Evolutionary conservation across 2,888 invertebrate species (phyloP), one percentile per base, ranked within the genome.

Genomic region (Polyommatus iphigenia): DNA sequence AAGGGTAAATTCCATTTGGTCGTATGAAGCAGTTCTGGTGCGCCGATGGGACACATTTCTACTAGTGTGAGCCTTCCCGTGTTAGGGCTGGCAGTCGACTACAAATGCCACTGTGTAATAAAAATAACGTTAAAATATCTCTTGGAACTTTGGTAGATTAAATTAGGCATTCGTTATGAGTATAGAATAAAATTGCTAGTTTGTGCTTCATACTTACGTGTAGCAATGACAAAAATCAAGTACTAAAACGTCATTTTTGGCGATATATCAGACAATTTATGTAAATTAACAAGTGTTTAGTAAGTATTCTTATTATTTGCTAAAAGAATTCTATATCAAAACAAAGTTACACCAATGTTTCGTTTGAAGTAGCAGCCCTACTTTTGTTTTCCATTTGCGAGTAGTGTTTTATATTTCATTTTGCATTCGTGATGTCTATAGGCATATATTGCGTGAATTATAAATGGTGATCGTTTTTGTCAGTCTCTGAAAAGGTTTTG

Each of bases 361-460:
- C 13, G 13, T 67, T 32, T 67, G 67, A 67, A 67, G 67, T 18
- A 7, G 50, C 75, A 75, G 29, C 75, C 75, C 75, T 75, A 75
- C 75, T 75, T 75, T 75, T 75, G 75, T 75, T 75, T 75, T 50
- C 54, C 75, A 75, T 75, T 75, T 54, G 75, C 54, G 85, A 88
- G 87, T 88, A 88, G 87, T 87, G 85, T 86, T 88, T 88, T 89
- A 91, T 91, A 90, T 89, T 91, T 90, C 85, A 91, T 88, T 88
- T 85, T 85, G 81, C 84, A 81, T 87, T 87, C 86, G 88, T 89
- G 89, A 89, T 87, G 87, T 86, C 87, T 87, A 86, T 89, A 89
- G 87, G 88, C 83, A 87, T 88, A 87, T 89, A 90, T 89, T 85
- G 86, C 88, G 84, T 91, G 91, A 92, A 92, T 91, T 89, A 90